A percentile compares a stretch with the other conserved stretches of the same genome.
These are phyloP conservation scores for Thysanoteuthis rhombus DNA, from an alignment of 2,888 invertebrate genomes.

Conservation along the genomic window DNA sequence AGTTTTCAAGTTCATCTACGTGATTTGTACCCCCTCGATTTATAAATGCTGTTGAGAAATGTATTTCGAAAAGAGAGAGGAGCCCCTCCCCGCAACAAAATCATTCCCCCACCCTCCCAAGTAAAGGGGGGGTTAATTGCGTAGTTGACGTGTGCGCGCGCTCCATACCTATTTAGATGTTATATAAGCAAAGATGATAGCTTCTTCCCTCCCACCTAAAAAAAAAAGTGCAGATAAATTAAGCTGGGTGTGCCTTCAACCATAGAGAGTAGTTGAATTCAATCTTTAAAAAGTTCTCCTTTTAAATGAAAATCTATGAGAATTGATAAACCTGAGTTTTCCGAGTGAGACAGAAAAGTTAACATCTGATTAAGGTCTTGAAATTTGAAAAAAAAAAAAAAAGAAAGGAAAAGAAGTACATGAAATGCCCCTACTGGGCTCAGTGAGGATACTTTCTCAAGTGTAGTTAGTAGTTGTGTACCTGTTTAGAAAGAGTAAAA, in stretches of 20 bases:
- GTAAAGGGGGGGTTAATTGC: not conserved
- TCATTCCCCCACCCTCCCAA: too few relatives aligned
- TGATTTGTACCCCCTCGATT: too few relatives aligned
- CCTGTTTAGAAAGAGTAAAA: not conserved
- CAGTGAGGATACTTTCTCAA: not conserved
- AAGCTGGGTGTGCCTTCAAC: not conserved
- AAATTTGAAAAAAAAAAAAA: not conserved
- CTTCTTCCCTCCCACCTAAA: too few relatives aligned
- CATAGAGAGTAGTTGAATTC: too few relatives aligned
- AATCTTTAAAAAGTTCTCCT: not conserved
- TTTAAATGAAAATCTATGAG: not conserved
- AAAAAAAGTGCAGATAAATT: not conserved
- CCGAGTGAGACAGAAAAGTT: not conserved
- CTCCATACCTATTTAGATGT: not conserved
- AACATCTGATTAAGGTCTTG: not conserved
- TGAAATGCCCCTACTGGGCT: too few relatives aligned
- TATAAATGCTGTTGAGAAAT: too few relatives aligned
- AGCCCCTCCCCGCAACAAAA: too few relatives aligned
- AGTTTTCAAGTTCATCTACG: too few relatives aligned
- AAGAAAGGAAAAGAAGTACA: not conserved
- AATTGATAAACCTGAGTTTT: not conserved
- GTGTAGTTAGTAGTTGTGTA: not conserved
- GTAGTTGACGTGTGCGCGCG: not conserved
- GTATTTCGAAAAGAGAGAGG: too few relatives aligned
- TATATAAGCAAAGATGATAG: not conserved